Evolutionary conservation across 2,888 invertebrate species (phyloP).

Genomic region (Ephialtes manifestator): DNA sequence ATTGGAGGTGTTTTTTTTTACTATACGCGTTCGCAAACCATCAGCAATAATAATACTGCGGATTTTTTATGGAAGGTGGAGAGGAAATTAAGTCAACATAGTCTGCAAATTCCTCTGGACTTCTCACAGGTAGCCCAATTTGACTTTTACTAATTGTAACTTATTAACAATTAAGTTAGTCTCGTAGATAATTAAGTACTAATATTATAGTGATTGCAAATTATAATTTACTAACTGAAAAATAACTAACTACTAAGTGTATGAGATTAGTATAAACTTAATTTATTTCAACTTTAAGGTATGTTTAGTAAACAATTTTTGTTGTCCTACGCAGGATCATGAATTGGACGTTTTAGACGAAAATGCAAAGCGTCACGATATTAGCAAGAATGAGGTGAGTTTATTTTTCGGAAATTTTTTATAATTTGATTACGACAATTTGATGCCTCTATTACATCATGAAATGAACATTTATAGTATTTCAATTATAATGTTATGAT

Average conservation of each 20-base stretch:
- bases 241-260: too few relatives aligned
- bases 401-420: not conserved
- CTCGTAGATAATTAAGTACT: not conserved
- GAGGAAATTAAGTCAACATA: conserved; percentile 68
- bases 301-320: conserved; percentile 17
- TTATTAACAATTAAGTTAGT: not conserved
- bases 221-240: too few relatives aligned
- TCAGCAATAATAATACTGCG: not conserved
- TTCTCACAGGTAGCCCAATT: conserved; percentile 61
- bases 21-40: too few relatives aligned
- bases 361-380: conserved; percentile 32
- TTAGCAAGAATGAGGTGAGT: conserved; percentile 62
- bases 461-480: too few relatives aligned
- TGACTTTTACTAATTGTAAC: not conserved
- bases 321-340: conserved; percentile 49
- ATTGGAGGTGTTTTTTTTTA: too few relatives aligned
- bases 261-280: too few relatives aligned
- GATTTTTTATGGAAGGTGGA: conserved; percentile 61
- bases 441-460: too few relatives aligned
- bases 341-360: conserved; percentile 64
- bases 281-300: not conserved
- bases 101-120: conserved; percentile 69
- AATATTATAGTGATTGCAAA: too few relatives aligned
- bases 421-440: not conserved
- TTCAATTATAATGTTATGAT: too few relatives aligned